Conservation (phyloP, 53 echinoderm and acorn worm species). For the Astropecten irregularis region DNA sequence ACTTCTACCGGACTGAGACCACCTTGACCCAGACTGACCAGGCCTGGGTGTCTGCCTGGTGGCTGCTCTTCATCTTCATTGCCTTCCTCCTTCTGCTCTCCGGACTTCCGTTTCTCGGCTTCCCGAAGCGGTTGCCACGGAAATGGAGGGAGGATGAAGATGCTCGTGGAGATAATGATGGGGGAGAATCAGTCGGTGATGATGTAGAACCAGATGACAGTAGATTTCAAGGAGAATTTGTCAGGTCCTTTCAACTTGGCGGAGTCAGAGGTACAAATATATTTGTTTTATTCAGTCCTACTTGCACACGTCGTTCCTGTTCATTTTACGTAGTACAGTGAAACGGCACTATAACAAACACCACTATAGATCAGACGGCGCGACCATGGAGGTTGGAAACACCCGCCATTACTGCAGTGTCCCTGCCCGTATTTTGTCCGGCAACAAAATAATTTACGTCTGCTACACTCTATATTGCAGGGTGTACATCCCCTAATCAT, state of each 20-base stretch:
- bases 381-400: too few species aligned
- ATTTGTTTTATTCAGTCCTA: too few species aligned
- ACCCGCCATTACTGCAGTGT: too few species aligned
- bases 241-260: not conserved
- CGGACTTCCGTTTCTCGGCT: conserved; percentile 57
- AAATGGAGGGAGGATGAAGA: not conserved
- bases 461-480: too few species aligned
- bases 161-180: not conserved
- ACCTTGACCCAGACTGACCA: not conserved
- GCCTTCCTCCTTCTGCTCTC: conserved; percentile 27
- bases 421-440: too few species aligned
- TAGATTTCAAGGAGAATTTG: not conserved
- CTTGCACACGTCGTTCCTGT: too few species aligned
- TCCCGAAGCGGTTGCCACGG: conserved; percentile 52
- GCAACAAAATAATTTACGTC: too few species aligned
- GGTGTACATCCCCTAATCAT: too few species aligned
- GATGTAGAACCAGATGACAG: not conserved
- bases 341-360: too few species aligned
- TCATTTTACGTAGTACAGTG: too few species aligned
- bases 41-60: conserved; percentile 40
- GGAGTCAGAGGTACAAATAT: conserved; percentile 21
- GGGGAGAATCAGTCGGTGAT: not conserved
- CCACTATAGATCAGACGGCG: too few species aligned
- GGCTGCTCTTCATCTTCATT: conserved; percentile 45
- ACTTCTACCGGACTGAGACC: conserved; percentile 65